Percentiles rank a stretch among this genome's conserved stretches.
phyloP scores from a whole-genome alignment of 2,888 invertebrate genomes.

The Abrostola triplasia region DNA sequence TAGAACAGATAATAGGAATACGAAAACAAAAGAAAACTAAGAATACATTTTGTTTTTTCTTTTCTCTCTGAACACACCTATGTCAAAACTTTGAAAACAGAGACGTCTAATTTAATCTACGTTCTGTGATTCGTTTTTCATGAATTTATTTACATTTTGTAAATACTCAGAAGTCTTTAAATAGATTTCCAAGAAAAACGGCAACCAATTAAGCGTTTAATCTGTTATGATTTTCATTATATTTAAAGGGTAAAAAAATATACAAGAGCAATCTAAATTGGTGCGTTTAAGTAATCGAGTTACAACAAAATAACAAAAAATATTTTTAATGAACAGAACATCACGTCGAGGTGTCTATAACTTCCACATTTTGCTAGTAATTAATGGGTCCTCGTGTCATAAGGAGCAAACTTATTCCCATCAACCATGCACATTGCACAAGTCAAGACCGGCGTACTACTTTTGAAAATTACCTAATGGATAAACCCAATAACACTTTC shows the following conservation, averaged over 20 bases:
- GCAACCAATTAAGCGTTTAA: not conserved
- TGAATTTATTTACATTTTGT: not conserved
- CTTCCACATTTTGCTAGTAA: too few species aligned
- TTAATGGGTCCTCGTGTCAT: too few species aligned
- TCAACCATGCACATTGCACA: too few species aligned
- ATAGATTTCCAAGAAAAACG: not conserved
- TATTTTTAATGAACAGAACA: too few species aligned
- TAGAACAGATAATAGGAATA: constrained; percentile 17
- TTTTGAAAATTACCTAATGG: too few species aligned
- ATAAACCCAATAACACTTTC: too few species aligned
- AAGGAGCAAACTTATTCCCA: too few species aligned
- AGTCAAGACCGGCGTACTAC: too few species aligned
- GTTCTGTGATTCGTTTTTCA: not conserved
- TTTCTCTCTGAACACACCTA: not conserved
- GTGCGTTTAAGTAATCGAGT: too few species aligned
- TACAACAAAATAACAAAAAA: too few species aligned
- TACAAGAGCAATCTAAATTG: too few species aligned
- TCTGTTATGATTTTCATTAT: not conserved
- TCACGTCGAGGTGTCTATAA: too few species aligned
- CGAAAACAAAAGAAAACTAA: constrained; percentile 35
- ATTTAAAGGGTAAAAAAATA: not conserved
- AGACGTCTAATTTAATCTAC: not conserved
- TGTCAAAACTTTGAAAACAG: constrained; percentile 4
- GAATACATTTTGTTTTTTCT: constrained; percentile 7
- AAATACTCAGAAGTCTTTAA: constrained; percentile 1